phyloP scores from a whole-genome alignment of 2,113 vertebrate genomes.

The Pimephales promelas region DNA sequence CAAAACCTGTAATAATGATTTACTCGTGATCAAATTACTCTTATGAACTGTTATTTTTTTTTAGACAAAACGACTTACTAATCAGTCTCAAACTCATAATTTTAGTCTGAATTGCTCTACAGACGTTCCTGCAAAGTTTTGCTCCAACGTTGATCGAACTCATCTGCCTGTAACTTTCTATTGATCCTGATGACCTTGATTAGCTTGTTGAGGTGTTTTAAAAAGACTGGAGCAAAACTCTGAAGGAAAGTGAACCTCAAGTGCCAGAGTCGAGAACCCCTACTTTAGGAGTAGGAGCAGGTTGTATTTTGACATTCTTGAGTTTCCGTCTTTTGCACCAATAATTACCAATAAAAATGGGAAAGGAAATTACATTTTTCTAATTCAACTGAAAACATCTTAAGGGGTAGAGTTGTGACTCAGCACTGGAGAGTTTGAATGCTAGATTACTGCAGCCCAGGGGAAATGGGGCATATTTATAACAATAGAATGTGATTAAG shows the following conservation, averaged over 20 bases:
- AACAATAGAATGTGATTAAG: constrained; percentile 25
- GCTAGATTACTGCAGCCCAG: neutral
- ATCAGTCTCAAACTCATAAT: neutral
- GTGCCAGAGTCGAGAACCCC: too few relatives aligned
- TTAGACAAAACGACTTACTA: neutral
- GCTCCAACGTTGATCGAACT: too few relatives aligned
- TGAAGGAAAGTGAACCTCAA: too few relatives aligned
- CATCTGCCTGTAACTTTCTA: too few relatives aligned
- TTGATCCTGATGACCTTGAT: too few relatives aligned
- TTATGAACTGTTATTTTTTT: neutral
- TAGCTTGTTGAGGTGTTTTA: too few relatives aligned
- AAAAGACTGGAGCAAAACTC: too few relatives aligned
- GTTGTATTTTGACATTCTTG: neutral
- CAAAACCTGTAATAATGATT: too few relatives aligned
- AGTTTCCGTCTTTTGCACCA: constrained; percentile 8
- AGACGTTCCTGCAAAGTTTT: too few relatives aligned
- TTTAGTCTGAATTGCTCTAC: too few relatives aligned
- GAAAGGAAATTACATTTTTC: constrained; percentile 37
- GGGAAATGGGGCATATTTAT: constrained; percentile 48
- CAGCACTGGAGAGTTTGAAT: constrained; percentile 20
- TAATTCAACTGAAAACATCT: constrained; percentile 41
- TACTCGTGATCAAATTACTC: neutral
- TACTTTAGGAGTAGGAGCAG: too few relatives aligned
- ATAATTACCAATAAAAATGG: constrained; percentile 28
- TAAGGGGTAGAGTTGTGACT: constrained; percentile 51